Evolutionary conservation across 2,797 vertebrate genomes (phyloP).

Genomic region (Gambusia yucatana): DNA sequence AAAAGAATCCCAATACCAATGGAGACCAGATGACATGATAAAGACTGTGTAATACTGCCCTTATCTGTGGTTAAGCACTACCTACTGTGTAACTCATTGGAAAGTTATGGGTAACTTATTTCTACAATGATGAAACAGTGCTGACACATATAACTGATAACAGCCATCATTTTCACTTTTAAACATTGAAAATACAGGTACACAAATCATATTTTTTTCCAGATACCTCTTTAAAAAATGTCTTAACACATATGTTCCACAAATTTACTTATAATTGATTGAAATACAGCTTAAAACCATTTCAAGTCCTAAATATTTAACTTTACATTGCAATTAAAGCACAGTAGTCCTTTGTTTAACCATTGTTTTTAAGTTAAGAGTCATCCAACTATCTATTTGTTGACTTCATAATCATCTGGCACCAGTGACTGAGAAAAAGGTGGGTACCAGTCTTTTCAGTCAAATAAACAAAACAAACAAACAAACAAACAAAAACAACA

Average conservation of each 20-base stretch:
- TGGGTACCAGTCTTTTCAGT: neutral
- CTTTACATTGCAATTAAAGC: neutral
- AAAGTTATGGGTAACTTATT: conserved; percentile 77
- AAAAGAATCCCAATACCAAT: neutral
- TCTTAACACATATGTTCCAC: neutral
- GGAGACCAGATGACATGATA: neutral
- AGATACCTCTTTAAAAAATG: neutral
- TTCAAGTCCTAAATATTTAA: neutral
- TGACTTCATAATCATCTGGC: neutral
- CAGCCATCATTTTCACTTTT: conserved; percentile 3
- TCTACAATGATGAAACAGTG: conserved; percentile 47
- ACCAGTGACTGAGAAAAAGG: neutral
- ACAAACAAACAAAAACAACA: neutral
- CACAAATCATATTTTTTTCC: neutral
- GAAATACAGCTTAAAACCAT: neutral
- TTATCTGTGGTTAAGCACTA: conserved; percentile 63
- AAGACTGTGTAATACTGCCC: neutral
- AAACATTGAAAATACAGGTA: conserved; percentile 22
- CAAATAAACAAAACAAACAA: too few species aligned
- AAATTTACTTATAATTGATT: neutral
- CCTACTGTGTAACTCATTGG: conserved; percentile 66
- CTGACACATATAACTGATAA: conserved; percentile 29
- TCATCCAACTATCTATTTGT: neutral
- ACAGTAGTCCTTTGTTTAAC: neutral
- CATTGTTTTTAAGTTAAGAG: neutral